A percentile compares a stretch with the other conserved stretches of the same genome.
Conservation (phyloP, 2,888 invertebrate genomes). For the Synergus laeviventris region DNA sequence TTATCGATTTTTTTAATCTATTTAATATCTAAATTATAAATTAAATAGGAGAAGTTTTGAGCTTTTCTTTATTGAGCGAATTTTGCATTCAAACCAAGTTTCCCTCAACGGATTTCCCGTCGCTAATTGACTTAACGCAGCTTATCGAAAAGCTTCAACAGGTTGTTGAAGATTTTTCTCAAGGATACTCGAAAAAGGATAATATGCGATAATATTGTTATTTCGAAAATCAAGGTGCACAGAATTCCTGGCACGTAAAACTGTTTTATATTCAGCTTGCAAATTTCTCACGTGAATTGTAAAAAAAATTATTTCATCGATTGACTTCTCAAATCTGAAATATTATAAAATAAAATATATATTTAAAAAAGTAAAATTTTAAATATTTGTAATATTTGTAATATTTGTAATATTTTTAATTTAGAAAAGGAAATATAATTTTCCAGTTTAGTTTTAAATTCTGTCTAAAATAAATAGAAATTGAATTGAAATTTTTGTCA, state of each 20-base stretch:
- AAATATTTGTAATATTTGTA: too few relatives aligned
- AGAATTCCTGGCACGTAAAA: too few relatives aligned
- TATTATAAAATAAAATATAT: too few relatives aligned
- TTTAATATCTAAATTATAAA: too few relatives aligned
- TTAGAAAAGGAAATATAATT: neutral
- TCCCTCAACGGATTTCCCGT: neutral
- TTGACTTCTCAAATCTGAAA: neutral
- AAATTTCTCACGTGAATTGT: too few relatives aligned
- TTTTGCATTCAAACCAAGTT: neutral
- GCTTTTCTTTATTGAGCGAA: neutral
- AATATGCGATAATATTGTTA: too few relatives aligned
- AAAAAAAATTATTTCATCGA: too few relatives aligned
- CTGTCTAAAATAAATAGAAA: neutral
- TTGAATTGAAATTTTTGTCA: neutral
- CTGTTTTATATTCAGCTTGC: too few relatives aligned
- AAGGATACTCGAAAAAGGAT: neutral
- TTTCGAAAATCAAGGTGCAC: too few relatives aligned
- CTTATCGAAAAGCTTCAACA: neutral
- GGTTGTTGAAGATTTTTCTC: neutral
- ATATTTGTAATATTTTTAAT: too few relatives aligned
- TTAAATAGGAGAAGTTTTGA: neutral
- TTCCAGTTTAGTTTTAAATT: neutral
- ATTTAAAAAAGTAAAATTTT: too few relatives aligned
- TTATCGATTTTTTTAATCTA: neutral
- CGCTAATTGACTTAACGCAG: neutral